A percentile compares a stretch with the other conserved stretches of the same genome.
These are phyloP conservation scores for Hymenopus coronatus DNA, from an alignment of 2,888 invertebrate genomes.

Conservation along the genomic window DNA sequence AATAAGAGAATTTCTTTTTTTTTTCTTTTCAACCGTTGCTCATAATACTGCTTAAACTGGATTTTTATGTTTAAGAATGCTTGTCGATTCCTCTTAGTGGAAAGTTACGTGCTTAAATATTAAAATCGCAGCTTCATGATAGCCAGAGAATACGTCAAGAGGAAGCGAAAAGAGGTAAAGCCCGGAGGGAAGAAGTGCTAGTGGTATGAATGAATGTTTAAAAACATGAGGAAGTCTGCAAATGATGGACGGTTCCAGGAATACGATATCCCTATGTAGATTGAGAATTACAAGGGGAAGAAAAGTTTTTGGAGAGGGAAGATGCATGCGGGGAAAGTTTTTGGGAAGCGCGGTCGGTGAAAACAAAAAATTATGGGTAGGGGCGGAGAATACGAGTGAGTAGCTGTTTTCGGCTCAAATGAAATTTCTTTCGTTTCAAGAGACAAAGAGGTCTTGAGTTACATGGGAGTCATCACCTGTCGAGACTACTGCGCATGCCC, in stretches of 20 bases:
- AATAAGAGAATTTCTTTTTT: too few relatives aligned
- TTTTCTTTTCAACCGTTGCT: too few relatives aligned
- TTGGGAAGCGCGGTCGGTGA: neutral
- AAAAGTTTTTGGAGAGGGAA: neutral
- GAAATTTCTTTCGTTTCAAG: neutral
- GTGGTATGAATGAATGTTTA: neutral
- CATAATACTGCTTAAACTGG: neutral
- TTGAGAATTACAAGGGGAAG: neutral
- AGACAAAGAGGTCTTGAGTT: neutral
- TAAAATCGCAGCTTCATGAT: neutral
- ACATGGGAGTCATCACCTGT: neutral
- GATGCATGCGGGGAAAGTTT: neutral
- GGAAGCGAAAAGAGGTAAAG: neutral
- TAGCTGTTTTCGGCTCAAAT: neutral
- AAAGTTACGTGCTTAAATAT: neutral
- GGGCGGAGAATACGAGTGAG: neutral
- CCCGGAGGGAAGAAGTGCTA: neutral
- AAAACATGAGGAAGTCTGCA: neutral
- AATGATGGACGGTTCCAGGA: neutral
- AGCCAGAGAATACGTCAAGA: neutral
- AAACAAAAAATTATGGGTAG: neutral
- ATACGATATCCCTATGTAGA: neutral
- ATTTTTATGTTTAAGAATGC: neutral
- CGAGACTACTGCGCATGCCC: neutral
- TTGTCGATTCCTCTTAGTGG: neutral